These are phyloP conservation scores for Catagonus wagneri DNA, from an alignment of 2,113 vertebrate genomes.

Conservation along the genomic window DNA sequence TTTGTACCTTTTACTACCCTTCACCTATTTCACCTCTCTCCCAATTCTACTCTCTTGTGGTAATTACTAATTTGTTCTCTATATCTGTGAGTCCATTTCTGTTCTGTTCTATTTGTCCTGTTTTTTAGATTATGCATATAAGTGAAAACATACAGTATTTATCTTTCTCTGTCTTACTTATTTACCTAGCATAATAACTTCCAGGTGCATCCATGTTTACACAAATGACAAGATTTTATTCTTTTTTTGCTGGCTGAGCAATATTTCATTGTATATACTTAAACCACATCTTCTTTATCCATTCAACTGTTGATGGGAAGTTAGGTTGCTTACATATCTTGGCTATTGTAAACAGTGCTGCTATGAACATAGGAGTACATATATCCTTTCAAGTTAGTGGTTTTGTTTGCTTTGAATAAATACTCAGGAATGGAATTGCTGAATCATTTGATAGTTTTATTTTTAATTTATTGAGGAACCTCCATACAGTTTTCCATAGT, in stretches of 20 bases:
- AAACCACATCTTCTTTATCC: not conserved
- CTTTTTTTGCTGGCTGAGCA: not conserved
- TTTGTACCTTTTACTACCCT: not conserved
- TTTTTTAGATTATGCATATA: not conserved
- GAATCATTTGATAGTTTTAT: not conserved
- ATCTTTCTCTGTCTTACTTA: not conserved
- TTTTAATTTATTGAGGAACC: not conserved
- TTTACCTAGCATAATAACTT: not conserved
- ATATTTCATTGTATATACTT: not conserved
- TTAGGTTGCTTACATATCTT: not conserved
- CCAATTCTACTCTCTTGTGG: not conserved
- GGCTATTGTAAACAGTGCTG: not conserved
- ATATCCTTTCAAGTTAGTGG: not conserved
- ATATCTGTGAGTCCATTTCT: not conserved
- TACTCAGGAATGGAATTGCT: not conserved
- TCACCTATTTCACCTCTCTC: not conserved
- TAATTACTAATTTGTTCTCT: not conserved
- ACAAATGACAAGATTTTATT: not conserved
- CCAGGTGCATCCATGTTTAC: not conserved
- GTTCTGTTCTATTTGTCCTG: not conserved
- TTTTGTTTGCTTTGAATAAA: not conserved
- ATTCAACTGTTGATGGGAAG: not conserved
- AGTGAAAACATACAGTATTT: not conserved
- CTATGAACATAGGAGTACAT: not conserved
- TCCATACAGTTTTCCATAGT: not conserved